Evolutionary conservation across 2,113 vertebrate species (phyloP).

Genomic region (Dasyornis broadbenti): DNA sequence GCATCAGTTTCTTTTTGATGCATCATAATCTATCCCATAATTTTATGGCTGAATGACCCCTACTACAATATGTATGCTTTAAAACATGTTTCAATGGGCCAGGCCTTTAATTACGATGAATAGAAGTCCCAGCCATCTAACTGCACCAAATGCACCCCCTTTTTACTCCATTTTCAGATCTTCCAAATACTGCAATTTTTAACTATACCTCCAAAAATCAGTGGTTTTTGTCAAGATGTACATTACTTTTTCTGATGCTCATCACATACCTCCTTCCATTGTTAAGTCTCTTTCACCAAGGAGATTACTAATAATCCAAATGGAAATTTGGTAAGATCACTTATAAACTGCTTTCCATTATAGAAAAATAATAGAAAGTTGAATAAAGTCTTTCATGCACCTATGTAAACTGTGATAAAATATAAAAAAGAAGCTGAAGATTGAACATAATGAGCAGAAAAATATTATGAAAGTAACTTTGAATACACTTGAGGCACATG

Average conservation of each 20-base stretch:
- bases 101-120: not conserved
- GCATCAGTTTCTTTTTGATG: not conserved
- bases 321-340: not conserved
- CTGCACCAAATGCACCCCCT: not conserved
- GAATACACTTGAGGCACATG: not conserved
- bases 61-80: not conserved
- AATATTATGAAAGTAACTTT: not conserved
- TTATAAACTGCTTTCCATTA: not conserved
- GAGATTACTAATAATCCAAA: not conserved
- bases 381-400: not conserved
- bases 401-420: not conserved
- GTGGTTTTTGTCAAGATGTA: not conserved
- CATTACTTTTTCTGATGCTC: not conserved
- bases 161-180: not conserved
- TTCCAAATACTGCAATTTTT: not conserved
- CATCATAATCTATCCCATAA: not conserved
- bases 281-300: not conserved
- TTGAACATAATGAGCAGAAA: not conserved
- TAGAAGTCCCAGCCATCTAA: not conserved
- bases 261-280: not conserved
- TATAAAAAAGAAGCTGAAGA: not conserved
- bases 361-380: not conserved
- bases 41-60: not conserved
- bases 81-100: not conserved
- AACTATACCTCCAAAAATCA: not conserved